Conservation (phyloP, 1,140 invertebrate genomes). For the Lucilia cuprina region DNA sequence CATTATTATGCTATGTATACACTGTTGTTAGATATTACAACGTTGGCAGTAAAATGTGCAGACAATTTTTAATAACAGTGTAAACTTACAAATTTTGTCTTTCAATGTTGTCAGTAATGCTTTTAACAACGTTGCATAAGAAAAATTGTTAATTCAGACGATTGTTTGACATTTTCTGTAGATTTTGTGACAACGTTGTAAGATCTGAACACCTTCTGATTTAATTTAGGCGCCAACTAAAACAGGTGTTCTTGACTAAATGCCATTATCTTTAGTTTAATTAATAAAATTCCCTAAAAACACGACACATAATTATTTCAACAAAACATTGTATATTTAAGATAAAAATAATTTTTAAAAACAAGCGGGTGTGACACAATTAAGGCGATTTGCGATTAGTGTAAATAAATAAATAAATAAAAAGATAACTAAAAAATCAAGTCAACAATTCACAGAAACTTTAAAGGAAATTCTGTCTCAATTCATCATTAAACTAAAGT, state of each 20-base stretch:
- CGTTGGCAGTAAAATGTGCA: too few relatives aligned
- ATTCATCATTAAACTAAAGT: not conserved
- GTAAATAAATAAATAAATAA: not conserved
- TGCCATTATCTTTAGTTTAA: not conserved
- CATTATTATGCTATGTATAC: too few relatives aligned
- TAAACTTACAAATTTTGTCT: too few relatives aligned
- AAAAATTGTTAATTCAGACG: too few relatives aligned
- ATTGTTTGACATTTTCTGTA: too few relatives aligned
- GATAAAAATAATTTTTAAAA: not conserved
- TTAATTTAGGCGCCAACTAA: not conserved
- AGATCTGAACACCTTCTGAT: too few relatives aligned
- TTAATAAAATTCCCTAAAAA: not conserved
- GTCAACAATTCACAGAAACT: not conserved
- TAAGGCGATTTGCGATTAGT: not conserved
- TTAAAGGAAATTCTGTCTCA: not conserved
- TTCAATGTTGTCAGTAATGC: too few relatives aligned
- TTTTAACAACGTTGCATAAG: too few relatives aligned
- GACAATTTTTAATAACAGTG: too few relatives aligned
- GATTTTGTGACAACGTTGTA: too few relatives aligned
- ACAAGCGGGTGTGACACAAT: not conserved
- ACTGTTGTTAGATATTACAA: too few relatives aligned
- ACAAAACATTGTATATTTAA: too few relatives aligned
- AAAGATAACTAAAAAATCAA: not conserved
- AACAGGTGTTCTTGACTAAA: not conserved
- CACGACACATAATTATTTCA: not conserved